Base-by-base conservation (phyloP, 2,888 invertebrate species). In the Torymus aiolomorphi region DNA sequence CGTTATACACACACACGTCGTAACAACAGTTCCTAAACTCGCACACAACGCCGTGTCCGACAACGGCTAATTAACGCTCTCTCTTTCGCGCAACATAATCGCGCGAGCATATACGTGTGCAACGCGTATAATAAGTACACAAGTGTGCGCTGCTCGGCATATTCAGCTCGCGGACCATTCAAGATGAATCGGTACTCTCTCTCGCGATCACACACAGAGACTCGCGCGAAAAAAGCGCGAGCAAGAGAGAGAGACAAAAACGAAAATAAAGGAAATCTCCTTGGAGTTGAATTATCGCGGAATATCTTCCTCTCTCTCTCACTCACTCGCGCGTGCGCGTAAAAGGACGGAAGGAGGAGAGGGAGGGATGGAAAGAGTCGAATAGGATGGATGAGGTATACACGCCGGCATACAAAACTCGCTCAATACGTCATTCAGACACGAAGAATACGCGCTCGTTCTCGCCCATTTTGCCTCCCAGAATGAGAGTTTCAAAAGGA, bases 401-500 rank as follows among this genome's bases (percentile, higher is more conserved):
- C 84, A 83, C 83, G 83, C 86, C 84, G 86, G 87, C 88, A 88
- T 89, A 89, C 89, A 89, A 89, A 89, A 88, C 89, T 89, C 89
- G 88, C 88, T 90, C 90, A 89, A 90, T 90, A 89, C 89, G 89
- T 90, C 90, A 90, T 90, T 89, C 90, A 89, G 85, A 85, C 86
- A 86, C 88, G 89, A 89, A 90, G 90, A 89, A 89, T 89, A 84
- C 83, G 87, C 87, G 90, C 89, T 88, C 89, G 89, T 88, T 89
- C 88, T 88, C 79, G 77, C 80, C 88, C 88, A 88, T 88, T 88
- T 88, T 88, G 86, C 87, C 75, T 88, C 85, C 86, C 86, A 87
- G 90, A 90, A 90, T 89, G 88, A 89, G 88, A 89, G 88, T 89
- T 90, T 90, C 89, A 90, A 89, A 90, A 89, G 89, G 89, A 90